A percentile compares a stretch with the other conserved stretches of the same genome.
These are phyloP conservation scores for Calypte anna DNA, from an alignment of 2,113 vertebrate species.

Conservation along the genomic window DNA sequence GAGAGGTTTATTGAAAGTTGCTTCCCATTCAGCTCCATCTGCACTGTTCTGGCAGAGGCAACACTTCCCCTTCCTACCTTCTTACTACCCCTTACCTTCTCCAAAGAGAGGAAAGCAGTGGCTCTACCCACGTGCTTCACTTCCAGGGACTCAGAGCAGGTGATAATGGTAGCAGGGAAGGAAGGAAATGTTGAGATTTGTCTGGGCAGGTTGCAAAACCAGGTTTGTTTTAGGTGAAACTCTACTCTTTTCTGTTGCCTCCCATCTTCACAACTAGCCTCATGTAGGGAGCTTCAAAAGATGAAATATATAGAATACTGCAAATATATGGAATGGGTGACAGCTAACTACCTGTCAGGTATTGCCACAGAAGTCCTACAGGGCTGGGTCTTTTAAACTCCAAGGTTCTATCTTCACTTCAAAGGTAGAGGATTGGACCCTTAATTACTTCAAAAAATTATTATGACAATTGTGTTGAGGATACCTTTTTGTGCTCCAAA, in stretches of 20 bases:
- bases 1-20: not conserved
- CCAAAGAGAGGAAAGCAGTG: not conserved
- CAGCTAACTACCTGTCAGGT: not conserved
- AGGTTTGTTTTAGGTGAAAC: not conserved
- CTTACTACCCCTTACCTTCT: too few relatives aligned
- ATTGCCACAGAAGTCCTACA: not conserved
- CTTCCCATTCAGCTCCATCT: not conserved
- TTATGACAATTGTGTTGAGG: not conserved
- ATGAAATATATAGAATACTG: not conserved
- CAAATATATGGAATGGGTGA: not conserved
- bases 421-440: not conserved
- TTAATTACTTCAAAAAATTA: not conserved
- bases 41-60: not conserved
- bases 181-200: not conserved
- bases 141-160: not conserved
- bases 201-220: not conserved
- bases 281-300: rapidly evolving
- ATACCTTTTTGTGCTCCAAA: not conserved
- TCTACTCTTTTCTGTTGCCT: not conserved
- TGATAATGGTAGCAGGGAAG: rapidly evolving
- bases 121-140: not conserved
- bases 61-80: not conserved
- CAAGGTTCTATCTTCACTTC: not conserved
- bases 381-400: not conserved
- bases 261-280: not conserved